Evolutionary conservation across 2,797 vertebrate genomes (phyloP), one percentile per base, ranked within the genome.

Genomic region (Cirrhinus molitorella): DNA sequence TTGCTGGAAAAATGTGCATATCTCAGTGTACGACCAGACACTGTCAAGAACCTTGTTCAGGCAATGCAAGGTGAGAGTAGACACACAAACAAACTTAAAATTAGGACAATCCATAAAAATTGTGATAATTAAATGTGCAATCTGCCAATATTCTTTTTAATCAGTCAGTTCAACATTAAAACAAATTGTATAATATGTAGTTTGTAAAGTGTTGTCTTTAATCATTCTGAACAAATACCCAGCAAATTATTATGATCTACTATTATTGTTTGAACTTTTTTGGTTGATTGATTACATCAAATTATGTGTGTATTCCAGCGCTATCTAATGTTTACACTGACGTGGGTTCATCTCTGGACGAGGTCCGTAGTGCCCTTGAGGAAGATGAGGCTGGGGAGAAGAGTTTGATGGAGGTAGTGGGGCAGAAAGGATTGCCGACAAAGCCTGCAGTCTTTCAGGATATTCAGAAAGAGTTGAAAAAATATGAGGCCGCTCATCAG

Each of bases 1-100:
- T 90, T 97, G 85, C 93, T 97, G 96, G 96, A 97, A 90, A 97
- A 96, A 57, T 97, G 96, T 0, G 96, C 96, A 0, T 96, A 95
- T 0, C 95, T 97, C 85, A 97, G 96, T 0, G 96, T 96, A 47
- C 94, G 95, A 57, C 95, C 96, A 0, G 95, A 96, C 89, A 96
- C 95, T 0, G 95, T 96, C 53, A 95, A 92, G 86, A 96, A 93
- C 89, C 94, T 96, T 0, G 93, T 95, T 1, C 95, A 96, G 80
- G 95, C 96, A 85, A 97, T 97, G 96, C 96, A 96, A 77, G 95
- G 96, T 96, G 19, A 72, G 68, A n/a, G 5, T 28, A 66, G 4
- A 21, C 10, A 31, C 37, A 72, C 28, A 70, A 25, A 16, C 37
- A 75, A 25, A 59, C 8, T 17, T 23, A 75, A 43, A 57, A 76